Conservation (phyloP, 2,888 invertebrate genomes). For the Silvanus unidentatus region DNA sequence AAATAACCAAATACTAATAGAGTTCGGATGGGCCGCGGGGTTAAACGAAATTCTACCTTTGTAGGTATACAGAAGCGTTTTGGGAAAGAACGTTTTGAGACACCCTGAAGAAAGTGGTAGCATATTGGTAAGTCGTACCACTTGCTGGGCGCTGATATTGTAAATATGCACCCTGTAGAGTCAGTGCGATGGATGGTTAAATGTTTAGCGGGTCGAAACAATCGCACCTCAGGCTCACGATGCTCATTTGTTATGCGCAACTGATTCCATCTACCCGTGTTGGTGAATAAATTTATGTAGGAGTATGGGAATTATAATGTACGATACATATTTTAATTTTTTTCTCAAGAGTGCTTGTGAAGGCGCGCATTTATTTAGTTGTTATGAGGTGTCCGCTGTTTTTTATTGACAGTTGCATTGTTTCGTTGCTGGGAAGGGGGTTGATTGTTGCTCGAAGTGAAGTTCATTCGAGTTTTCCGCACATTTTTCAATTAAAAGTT, state of each 20-base stretch:
- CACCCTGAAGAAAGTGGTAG: conserved; percentile 1
- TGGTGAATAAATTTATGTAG: conserved; percentile 35
- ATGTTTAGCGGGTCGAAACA: conserved; percentile 34
- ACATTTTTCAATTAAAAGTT: no score
- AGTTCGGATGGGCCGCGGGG: conserved; percentile 2
- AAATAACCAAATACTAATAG: no score
- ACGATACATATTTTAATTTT: conserved; percentile 16
- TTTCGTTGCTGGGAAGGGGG: no score
- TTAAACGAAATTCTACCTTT: no score
- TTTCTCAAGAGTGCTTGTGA: no score
- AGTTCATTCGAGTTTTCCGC: no score
- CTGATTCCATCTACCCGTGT: conserved; percentile 36
- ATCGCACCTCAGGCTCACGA: conserved; percentile 33
- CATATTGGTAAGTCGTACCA: conserved; percentile 4
- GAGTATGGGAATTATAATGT: conserved; percentile 11
- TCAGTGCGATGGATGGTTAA: conserved; percentile 26
- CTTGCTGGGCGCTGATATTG: conserved; percentile 18
- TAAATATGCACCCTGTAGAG: conserved; percentile 30
- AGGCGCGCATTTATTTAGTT: no score
- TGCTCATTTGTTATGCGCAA: conserved; percentile 38
- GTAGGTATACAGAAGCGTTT: no score
- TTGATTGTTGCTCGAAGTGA: no score
- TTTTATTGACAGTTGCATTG: no score
- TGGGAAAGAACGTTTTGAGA: conserved; percentile 6
- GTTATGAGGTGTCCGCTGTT: no score